Conservation (phyloP, 2,113 vertebrate genomes). For the Phainopepla nitens region DNA sequence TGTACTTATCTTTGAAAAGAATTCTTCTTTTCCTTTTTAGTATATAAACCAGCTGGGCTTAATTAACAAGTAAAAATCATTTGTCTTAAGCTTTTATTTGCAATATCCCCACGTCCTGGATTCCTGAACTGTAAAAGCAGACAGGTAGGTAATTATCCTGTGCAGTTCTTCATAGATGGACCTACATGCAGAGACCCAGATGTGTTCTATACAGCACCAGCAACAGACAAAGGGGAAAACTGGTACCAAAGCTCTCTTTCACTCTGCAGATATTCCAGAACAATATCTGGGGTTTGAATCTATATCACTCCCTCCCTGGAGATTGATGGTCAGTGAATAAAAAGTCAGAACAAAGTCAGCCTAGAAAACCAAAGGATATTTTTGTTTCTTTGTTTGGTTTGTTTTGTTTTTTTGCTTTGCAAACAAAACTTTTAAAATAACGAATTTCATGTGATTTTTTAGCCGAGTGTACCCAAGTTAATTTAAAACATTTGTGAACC, state of each 20-base stretch:
- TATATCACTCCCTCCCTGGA: neutral
- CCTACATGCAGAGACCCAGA: neutral
- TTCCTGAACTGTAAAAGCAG: neutral
- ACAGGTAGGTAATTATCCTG: neutral
- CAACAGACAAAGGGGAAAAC: accelerated
- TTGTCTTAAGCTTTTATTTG: neutral
- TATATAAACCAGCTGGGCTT: neutral
- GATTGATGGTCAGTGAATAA: neutral
- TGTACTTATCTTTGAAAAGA: neutral
- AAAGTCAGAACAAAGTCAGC: neutral
- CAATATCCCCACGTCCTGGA: neutral
- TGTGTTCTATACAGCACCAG: neutral
- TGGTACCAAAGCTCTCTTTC: neutral
- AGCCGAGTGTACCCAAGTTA: neutral
- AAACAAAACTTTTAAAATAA: neutral
- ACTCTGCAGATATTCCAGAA: neutral
- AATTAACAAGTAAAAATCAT: neutral
- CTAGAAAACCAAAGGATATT: neutral
- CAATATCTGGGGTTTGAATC: neutral
- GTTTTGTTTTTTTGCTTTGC: neutral
- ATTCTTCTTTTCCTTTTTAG: neutral
- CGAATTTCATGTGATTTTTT: neutral
- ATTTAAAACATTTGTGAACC: neutral
- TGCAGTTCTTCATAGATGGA: neutral
- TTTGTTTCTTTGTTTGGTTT: neutral